Base-by-base conservation (phyloP, 1,140 invertebrate genomes). In the Zaprionus tsacasi region DNA sequence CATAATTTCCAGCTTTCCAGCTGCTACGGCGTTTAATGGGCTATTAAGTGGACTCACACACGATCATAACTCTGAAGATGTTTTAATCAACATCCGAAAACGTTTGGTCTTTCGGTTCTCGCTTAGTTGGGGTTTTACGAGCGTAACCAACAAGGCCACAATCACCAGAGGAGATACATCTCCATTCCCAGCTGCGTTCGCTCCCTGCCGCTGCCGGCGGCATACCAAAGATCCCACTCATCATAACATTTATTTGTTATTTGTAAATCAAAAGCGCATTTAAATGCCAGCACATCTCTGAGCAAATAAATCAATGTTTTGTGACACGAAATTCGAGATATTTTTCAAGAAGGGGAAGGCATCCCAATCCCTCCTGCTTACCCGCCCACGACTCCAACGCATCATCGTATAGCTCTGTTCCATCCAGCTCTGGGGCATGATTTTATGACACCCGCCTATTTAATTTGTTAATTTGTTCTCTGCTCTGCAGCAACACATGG, bases 381-480 rank as follows among this genome's bases (percentile, higher is more conserved):
- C 52, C 27, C 52, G 25, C 52, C 52, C 52, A 27, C 25, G 25
- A 10, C 27, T 55, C 52, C 13, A 2, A 21, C 21, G 1, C 21
- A 21, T 21, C 21, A 21, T 21, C 21, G 21, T 21, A 30, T 30
- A 30, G 27, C 52, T 6, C 17, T 33, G 25, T 15, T 30, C 27
- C 27, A 5, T 30, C 27, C 27, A 5, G 27, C 57, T n/a, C 30
- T 43, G 58, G 60, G 40, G 30, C 72, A 67, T 60, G 61, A 82
- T 80, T 87, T 87, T 83, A 87, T 83, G 80, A 78, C 85, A 87
- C 85, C 85, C 85, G 85, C 81, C 81, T 88, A 55, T 81, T 89
- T 89, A 89, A 89, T 90, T 89, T 89, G 81, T 89, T 89, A 89
- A 89, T 89, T 89, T 89, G 85, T 79, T 81, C 89, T 78, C 61